Evolutionary conservation across 23 tunicate genomes (phyloP).

Genomic region (Trididemnum miniatum): DNA sequence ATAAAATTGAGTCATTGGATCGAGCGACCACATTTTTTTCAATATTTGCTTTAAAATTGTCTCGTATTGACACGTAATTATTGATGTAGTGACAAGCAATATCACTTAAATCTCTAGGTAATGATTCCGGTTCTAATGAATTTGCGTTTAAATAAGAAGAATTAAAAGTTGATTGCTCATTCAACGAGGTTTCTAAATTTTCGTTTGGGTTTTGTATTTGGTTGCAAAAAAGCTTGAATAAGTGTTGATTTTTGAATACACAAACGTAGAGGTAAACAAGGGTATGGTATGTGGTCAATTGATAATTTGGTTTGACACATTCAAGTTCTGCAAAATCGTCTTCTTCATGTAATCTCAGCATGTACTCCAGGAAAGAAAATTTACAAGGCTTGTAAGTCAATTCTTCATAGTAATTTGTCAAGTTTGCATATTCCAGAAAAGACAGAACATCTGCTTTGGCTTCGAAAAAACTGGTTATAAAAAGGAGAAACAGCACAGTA

Average conservation of each 20-base stretch:
- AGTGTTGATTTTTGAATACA: background rate
- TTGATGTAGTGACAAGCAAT: background rate
- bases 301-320: background rate
- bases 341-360: constrained; percentile 1
- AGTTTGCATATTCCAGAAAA: background rate
- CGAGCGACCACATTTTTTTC: background rate
- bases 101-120: background rate
- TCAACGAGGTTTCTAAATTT: background rate
- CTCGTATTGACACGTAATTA: background rate
- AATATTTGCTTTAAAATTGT: background rate
- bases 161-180: background rate
- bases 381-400: background rate
- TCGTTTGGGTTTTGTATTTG: background rate
- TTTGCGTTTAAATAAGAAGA: background rate
- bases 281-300: background rate
- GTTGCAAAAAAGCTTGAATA: background rate
- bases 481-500: no score
- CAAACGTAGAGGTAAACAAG: constrained; percentile 15
- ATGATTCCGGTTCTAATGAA: background rate
- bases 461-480: no score
- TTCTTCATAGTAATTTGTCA: constrained; percentile 4
- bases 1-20: background rate
- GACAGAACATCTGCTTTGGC: no score
- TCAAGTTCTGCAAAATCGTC: background rate
- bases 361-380: constrained; percentile 13